A percentile compares a stretch with the other conserved stretches of the same genome.
Evolutionary conservation across 1,140 invertebrate genomes (phyloP).

Genomic region (Leptonema lineaticorne): DNA sequence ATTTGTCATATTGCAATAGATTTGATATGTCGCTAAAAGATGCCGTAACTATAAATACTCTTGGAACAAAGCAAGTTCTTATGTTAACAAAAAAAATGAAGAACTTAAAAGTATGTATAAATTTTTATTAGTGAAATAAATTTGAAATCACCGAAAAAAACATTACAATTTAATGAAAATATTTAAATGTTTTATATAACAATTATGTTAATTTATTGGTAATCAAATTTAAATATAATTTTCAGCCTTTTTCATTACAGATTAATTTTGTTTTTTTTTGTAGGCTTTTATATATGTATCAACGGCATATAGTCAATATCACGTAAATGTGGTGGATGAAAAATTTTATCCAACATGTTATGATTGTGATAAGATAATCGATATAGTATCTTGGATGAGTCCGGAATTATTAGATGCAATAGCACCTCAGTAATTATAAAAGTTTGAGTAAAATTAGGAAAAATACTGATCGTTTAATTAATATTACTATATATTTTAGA

Average conservation of each 20-base stretch:
- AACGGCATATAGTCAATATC: constrained; percentile 80
- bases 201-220: too few relatives aligned
- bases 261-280: too few relatives aligned
- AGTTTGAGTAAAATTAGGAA: not conserved
- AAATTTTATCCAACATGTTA: constrained; percentile 66
- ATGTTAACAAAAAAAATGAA: constrained; percentile 67
- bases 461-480: not conserved
- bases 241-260: too few relatives aligned
- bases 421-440: constrained; percentile 66
- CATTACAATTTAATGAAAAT: too few relatives aligned
- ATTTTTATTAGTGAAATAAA: not conserved
- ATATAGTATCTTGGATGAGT: constrained; percentile 77
- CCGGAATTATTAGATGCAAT: constrained; percentile 69
- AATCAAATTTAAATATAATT: too few relatives aligned
- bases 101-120: constrained; percentile 62
- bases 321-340: constrained; percentile 68
- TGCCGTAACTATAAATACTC: constrained; percentile 68
- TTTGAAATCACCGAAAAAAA: too few relatives aligned
- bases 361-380: constrained; percentile 71
- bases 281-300: constrained; percentile 76
- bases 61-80: constrained; percentile 66
- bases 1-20: too few relatives aligned
- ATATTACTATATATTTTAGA: constrained; percentile 53
- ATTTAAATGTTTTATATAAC: too few relatives aligned
- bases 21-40: constrained; percentile 83